These are phyloP conservation scores for Bombus confusus DNA, from an alignment of 1,140 invertebrate genomes.

Conservation along the genomic window DNA sequence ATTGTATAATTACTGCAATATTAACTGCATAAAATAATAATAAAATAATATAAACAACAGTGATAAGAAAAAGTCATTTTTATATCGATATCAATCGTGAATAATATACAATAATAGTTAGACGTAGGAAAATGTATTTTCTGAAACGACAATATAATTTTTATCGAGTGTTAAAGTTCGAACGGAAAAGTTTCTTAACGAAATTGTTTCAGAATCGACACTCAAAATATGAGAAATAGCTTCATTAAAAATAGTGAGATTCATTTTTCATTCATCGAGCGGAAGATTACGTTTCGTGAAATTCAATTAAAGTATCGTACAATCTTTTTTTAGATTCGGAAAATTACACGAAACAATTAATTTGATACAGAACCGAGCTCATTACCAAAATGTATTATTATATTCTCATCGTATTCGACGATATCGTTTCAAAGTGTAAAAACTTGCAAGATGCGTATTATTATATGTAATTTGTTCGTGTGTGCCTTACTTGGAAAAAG, in stretches of 20 bases:
- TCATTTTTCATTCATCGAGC: not conserved
- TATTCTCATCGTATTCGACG: not conserved
- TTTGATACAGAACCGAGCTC: not conserved
- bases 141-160: too few species aligned
- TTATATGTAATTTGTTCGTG: too few species aligned
- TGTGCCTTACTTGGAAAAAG: too few species aligned
- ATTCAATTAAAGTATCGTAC: not conserved
- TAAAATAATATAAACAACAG: not conserved
- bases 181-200: not conserved
- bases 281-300: not conserved
- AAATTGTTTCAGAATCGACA: not conserved
- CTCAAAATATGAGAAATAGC: not conserved
- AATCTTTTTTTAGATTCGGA: too few species aligned
- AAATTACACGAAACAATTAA: conserved; percentile 39
- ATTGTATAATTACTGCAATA: not conserved
- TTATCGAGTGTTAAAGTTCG: not conserved
- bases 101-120: not conserved
- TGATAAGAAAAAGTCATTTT: not conserved
- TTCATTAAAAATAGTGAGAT: not conserved
- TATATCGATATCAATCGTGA: not conserved
- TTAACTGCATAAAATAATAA: not conserved
- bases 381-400: not conserved
- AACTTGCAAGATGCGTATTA: too few species aligned
- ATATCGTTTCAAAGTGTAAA: not conserved
- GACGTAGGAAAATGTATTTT: not conserved